Conservation (phyloP, 2,888 invertebrate genomes). For the Lasioglossum leucozonium region DNA sequence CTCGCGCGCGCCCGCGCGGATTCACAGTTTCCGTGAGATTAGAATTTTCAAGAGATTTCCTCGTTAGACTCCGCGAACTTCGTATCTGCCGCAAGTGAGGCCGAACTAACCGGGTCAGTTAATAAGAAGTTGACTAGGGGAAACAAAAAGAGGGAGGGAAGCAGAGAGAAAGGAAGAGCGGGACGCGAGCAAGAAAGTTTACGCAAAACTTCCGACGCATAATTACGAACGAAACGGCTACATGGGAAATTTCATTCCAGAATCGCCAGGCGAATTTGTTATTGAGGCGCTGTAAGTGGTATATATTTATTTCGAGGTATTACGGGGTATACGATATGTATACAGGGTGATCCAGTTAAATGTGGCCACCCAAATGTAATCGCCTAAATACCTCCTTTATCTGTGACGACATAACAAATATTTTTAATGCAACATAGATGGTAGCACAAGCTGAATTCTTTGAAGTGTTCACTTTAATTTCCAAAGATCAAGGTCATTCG, state of each 20-base stretch:
- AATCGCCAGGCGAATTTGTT: slow-evolving; percentile 56
- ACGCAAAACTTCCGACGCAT: slow-evolving; percentile 64
- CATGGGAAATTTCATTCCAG: slow-evolving; percentile 62
- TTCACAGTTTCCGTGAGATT: slow-evolving; percentile 34
- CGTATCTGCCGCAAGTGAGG: slow-evolving; percentile 53
- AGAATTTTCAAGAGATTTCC: slow-evolving; percentile 55
- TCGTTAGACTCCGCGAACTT: slow-evolving; percentile 60
- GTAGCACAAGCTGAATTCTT: no score
- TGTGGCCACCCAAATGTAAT: no score
- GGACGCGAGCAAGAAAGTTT: slow-evolving; percentile 61
- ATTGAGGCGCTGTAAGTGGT: slow-evolving; percentile 43
- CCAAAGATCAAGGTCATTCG: no score
- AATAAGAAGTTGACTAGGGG: slow-evolving; percentile 56
- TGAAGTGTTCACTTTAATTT: no score
- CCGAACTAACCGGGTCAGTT: slow-evolving; percentile 60
- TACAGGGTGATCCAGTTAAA: no score
- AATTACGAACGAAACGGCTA: slow-evolving; percentile 61
- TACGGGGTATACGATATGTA: no score
- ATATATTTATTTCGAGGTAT: slow-evolving; percentile 5
- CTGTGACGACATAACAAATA: no score
- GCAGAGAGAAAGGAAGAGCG: background rate
- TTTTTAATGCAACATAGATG: no score
- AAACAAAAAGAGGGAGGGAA: slow-evolving; percentile 28
- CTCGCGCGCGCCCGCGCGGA: background rate
- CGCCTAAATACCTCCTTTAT: no score